Evolutionary conservation across 2,888 invertebrate genomes (phyloP).

Genomic region (Drosophila leonis): DNA sequence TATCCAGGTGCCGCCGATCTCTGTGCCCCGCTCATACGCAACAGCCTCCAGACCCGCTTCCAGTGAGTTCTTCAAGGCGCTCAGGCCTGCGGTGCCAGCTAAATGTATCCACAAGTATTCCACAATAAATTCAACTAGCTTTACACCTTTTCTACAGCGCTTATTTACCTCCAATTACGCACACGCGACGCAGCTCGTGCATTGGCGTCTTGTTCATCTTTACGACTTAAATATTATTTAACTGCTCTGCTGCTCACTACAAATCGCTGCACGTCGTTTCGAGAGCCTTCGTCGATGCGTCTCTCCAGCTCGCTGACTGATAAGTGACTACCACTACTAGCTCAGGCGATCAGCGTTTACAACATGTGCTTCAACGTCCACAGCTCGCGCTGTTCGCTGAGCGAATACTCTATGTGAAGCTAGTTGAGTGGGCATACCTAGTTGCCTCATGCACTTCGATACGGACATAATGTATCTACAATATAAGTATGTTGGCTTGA

Average conservation of each 20-base stretch:
- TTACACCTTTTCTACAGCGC: not conserved
- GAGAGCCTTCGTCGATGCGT: constrained; percentile 9
- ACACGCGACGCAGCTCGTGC: constrained; percentile 81
- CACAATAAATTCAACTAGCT: not conserved
- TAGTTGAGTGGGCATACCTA: not conserved
- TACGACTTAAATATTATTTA: not conserved
- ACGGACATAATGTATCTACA: not conserved
- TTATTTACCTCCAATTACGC: constrained; percentile 89
- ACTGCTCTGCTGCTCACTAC: not conserved
- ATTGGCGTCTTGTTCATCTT: constrained; percentile 59
- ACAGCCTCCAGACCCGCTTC: constrained; percentile 87
- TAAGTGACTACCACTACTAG: constrained; percentile 51
- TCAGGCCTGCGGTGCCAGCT: constrained; percentile 95
- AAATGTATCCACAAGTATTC: not conserved
- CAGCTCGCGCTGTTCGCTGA: constrained; percentile 3
- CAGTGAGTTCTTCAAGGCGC: constrained; percentile 90
- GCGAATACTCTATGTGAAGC: not conserved
- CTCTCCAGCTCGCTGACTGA: constrained; percentile 33
- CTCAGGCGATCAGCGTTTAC: constrained; percentile 5
- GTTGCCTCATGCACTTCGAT: not conserved
- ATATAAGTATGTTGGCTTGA: not conserved
- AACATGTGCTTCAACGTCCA: constrained; percentile 15
- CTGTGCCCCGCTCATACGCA: constrained; percentile 91
- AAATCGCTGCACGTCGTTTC: not conserved
- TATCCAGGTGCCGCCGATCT: constrained; percentile 97